phyloP scores from a whole-genome alignment of 2,888 invertebrate genomes.

The Ethmia dodecea region DNA sequence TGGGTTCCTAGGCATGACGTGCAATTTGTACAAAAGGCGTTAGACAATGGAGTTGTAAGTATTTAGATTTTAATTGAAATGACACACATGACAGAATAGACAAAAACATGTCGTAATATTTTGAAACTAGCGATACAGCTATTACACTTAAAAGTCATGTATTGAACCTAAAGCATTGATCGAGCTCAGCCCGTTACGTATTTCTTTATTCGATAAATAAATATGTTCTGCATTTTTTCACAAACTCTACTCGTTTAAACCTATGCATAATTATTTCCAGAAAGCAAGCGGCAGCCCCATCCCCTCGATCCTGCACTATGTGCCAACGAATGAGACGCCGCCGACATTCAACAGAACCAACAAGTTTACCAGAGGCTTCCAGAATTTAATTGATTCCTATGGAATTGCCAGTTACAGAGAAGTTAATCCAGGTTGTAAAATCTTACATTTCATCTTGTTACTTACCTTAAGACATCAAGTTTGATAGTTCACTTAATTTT shows the following conservation, averaged over 20 bases:
- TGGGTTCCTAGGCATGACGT: slow-evolving; percentile 89
- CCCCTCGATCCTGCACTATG: slow-evolving; percentile 88
- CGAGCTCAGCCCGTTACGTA: too few species aligned
- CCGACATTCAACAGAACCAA: slow-evolving; percentile 92
- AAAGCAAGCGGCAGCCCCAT: slow-evolving; percentile 85
- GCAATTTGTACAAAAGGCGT: slow-evolving; percentile 84
- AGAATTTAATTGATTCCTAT: slow-evolving; percentile 91
- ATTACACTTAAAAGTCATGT: too few species aligned
- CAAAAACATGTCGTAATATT: too few species aligned
- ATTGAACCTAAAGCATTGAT: too few species aligned
- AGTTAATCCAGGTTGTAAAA: slow-evolving; percentile 87
- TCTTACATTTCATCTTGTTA: neutral
- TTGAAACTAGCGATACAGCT: neutral
- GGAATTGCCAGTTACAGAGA: slow-evolving; percentile 92
- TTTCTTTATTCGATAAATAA: too few species aligned
- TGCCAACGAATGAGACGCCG: slow-evolving; percentile 83
- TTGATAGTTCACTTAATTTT: neutral
- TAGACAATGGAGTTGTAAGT: slow-evolving; percentile 88
- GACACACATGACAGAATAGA: too few species aligned
- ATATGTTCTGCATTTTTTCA: too few species aligned
- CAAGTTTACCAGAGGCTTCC: slow-evolving; percentile 91
- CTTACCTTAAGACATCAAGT: too few species aligned
- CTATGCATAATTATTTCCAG: slow-evolving; percentile 40
- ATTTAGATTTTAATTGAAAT: too few species aligned
- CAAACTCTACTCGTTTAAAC: too few species aligned